Evolutionary conservation across 2,888 invertebrate genomes (phyloP).

Genomic region (Heliconius hortense): DNA sequence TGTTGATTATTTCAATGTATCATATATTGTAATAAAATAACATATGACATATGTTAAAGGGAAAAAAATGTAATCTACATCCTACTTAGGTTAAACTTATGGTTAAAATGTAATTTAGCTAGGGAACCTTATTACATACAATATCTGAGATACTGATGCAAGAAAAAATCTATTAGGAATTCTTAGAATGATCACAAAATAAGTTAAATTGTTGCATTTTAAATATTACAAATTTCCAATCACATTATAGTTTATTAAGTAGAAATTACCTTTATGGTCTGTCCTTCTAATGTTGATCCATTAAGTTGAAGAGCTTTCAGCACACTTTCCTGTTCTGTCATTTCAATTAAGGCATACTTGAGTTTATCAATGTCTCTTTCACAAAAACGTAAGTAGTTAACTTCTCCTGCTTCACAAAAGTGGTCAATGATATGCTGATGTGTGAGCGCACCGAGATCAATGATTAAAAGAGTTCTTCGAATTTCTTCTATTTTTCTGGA

Average conservation of each 20-base stretch:
- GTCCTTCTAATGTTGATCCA: constrained; percentile 88
- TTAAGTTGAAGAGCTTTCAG: constrained; percentile 93
- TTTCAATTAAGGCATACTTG: constrained; percentile 94
- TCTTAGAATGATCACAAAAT: background rate
- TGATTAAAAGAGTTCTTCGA: constrained; percentile 93
- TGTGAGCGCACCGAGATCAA: constrained; percentile 88
- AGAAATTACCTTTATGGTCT: constrained; percentile 74
- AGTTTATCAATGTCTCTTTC: constrained; percentile 89
- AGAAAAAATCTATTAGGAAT: background rate
- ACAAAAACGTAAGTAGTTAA: constrained; percentile 96
- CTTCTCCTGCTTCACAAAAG: constrained; percentile 93
- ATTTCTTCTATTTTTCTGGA: constrained; percentile 97
- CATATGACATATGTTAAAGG: background rate
- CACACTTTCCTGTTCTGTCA: constrained; percentile 94
- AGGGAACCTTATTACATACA: background rate
- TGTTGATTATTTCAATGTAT: background rate
- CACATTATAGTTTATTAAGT: background rate
- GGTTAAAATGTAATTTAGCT: background rate
- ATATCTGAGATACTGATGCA: constrained; percentile 13
- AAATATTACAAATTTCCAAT: background rate
- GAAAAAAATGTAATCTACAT: background rate
- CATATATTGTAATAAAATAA: background rate
- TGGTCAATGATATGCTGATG: constrained; percentile 94
- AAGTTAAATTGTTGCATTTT: background rate
- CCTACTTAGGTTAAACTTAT: background rate